phyloP scores from a whole-genome alignment of 2,797 vertebrate species.

The Eidolon dupreanum region DNA sequence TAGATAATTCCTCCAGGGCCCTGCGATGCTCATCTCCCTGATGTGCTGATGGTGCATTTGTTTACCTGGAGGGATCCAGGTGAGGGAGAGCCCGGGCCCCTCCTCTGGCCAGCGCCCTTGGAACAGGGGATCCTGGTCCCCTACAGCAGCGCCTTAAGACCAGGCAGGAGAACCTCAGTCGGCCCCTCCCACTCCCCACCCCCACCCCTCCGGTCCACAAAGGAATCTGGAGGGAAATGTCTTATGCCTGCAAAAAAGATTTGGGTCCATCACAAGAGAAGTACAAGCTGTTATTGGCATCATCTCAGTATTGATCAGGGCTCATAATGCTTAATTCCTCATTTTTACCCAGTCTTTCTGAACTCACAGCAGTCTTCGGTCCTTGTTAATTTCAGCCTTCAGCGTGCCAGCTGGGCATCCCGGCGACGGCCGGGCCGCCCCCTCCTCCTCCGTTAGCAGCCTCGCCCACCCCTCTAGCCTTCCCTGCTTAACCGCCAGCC shows the following conservation, averaged over 20 bases:
- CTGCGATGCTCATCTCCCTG: not conserved
- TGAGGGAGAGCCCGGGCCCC: not conserved
- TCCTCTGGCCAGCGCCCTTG: not conserved
- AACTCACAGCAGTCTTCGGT: not conserved
- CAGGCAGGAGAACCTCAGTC: not conserved
- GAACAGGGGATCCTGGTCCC: accelerated
- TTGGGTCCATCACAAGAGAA: not conserved
- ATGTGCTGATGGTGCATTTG: slow-evolving; percentile 45
- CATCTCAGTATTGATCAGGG: not conserved
- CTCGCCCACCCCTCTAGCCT: not conserved
- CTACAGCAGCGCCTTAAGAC: accelerated
- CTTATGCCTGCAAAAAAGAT: not conserved
- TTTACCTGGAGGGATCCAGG: slow-evolving; percentile 49
- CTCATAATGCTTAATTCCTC: not conserved
- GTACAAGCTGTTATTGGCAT: not conserved
- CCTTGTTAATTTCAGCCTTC: not conserved
- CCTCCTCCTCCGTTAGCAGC: not conserved
- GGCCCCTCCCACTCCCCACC: accelerated
- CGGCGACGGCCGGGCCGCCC: accelerated
- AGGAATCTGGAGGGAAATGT: not conserved
- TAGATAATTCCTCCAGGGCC: slow-evolving; percentile 65
- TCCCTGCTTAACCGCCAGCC: slow-evolving; percentile 38
- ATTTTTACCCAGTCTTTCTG: not conserved
- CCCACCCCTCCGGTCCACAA: accelerated
- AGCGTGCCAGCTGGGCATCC: accelerated